Evolutionary conservation across 64 coral and sea anemone genomes (phyloP), one percentile per base, ranked within the genome.

Genomic region (Stichodactyla helianthus): DNA sequence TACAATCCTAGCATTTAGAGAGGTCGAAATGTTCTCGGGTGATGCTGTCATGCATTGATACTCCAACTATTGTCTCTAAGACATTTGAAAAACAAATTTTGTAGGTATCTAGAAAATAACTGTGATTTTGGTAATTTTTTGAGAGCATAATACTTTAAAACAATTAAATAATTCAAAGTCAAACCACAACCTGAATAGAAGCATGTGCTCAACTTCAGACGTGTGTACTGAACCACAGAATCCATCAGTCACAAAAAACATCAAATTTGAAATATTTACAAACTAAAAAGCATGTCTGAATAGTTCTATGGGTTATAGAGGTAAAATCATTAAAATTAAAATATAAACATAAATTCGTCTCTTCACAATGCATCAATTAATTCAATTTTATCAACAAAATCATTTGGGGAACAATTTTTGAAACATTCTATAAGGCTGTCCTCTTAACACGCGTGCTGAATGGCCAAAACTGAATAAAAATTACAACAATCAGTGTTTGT

Each of bases 401-500:
- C 4, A 74, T 74, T 74, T 31, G 7, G 4, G 25, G 25, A 74
- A 74, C 68, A 31, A 12, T 74, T 28, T 31, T n/a, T 6, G 26
- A 23, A 31, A 10, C 25, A 31, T 74, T 74, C 68, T 10, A 74
- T 74, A 10, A 74, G 8, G 25, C 23, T 4, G 25, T 68, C 0
- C 19, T 22, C 35, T 68, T 68, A 22, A 20, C 2, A 13, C 12
- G 8, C 68, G 13, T 74, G 68, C 68, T 74, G 68, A 27, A 5
- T 74, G 12, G 7, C 23, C 25, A 74, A 31, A 28, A 74, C 18
- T 7, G 0, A 31, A 23, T 9, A n/a, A 10, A 74, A 10, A 14
- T 74, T 19, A 65, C 62, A 65, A 74, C 11, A 31, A 74, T 74
- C n/a, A 74, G 25, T 74, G 68, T 74, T 74, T 74, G 68, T 27